A percentile compares a stretch with the other conserved stretches of the same genome.
These are phyloP conservation scores for Hyperoplus lanceolatus DNA, from an alignment of 2,797 vertebrate genomes.

Conservation along the genomic window DNA sequence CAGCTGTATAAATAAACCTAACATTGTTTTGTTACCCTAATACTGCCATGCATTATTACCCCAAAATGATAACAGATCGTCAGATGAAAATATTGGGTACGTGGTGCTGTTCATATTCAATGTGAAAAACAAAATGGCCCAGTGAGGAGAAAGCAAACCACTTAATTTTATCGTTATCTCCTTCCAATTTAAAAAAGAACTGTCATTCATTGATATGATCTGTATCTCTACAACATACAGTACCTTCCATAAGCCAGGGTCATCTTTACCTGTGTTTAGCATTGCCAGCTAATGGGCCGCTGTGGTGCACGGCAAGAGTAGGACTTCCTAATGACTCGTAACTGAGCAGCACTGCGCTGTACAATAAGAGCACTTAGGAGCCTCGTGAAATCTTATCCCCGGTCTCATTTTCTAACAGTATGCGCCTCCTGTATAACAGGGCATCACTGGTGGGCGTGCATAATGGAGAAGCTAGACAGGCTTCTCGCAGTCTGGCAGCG, in stretches of 20 bases:
- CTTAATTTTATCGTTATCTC: not conserved
- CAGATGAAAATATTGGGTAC: not conserved
- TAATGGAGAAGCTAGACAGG: constrained; percentile 42
- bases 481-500: not conserved
- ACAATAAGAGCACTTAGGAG: constrained; percentile 73
- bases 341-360: constrained; percentile 57
- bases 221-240: constrained; percentile 15
- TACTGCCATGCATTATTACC: not conserved
- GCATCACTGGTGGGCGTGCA: constrained; percentile 55
- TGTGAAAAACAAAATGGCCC: no score
- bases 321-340: constrained; percentile 72
- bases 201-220: not conserved
- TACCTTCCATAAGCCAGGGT: constrained; percentile 5
- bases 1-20: no score
- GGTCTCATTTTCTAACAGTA: constrained; percentile 68
- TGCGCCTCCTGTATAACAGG: constrained; percentile 55
- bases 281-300: constrained; percentile 65
- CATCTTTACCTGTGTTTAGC: constrained; percentile 37
- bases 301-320: constrained; percentile 59
- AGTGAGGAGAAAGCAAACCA: not conserved
- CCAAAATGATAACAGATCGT: not conserved
- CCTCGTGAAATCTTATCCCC: constrained; percentile 68
- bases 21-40: not conserved
- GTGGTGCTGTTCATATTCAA: no score
- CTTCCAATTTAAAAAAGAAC: not conserved